phyloP scores from a whole-genome alignment of 1,140 invertebrate species.

The Pectinophora gossypiella region DNA sequence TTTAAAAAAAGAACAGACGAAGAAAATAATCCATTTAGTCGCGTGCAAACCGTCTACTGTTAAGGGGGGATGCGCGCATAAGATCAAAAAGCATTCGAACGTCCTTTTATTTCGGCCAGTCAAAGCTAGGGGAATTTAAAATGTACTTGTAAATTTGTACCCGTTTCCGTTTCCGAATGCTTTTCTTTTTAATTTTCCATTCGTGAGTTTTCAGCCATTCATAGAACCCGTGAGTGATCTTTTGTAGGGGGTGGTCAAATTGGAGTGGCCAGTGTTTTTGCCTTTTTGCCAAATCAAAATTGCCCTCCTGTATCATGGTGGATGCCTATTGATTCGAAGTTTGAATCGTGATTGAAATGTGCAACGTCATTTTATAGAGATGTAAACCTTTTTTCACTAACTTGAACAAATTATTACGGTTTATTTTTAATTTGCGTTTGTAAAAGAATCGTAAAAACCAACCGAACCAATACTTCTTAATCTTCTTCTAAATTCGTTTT shows the following conservation, averaged over 20 bases:
- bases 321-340: too few species aligned
- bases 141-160: constrained; percentile 71
- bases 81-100: constrained; percentile 66
- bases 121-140: constrained; percentile 64
- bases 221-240: constrained; percentile 72
- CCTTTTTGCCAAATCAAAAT: constrained; percentile 69
- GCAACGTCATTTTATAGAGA: too few species aligned
- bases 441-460: too few species aligned
- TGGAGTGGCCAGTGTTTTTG: constrained; percentile 61
- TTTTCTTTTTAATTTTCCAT: constrained; percentile 68
- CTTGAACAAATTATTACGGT: too few species aligned
- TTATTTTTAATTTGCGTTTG: too few species aligned
- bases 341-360: too few species aligned
- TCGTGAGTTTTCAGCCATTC: constrained; percentile 67
- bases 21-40: constrained; percentile 73
- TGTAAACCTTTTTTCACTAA: too few species aligned
- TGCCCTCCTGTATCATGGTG: too few species aligned
- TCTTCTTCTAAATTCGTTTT: too few species aligned
- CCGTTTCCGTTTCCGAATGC: constrained; percentile 55
- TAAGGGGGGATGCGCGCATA: constrained; percentile 56
- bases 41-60: constrained; percentile 59
- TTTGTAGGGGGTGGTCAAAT: constrained; percentile 71
- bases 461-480: too few species aligned
- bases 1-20: constrained; percentile 62
- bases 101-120: constrained; percentile 62